Conservation (phyloP, 1,140 invertebrate species). For the Teleogryllus occipitalis region DNA sequence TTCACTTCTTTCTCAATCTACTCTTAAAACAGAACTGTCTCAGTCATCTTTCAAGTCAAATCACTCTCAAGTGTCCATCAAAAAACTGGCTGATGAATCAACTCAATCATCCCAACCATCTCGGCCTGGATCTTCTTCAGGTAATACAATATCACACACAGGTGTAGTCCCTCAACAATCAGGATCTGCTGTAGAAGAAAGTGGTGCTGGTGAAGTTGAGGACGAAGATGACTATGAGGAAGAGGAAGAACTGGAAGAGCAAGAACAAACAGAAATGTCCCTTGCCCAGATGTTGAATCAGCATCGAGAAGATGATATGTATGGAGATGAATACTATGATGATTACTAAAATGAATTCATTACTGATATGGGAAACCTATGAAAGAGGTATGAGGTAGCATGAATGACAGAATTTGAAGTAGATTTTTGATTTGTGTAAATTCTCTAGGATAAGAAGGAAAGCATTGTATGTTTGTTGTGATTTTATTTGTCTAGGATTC, state of each 20-base stretch:
- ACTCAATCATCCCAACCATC: neutral
- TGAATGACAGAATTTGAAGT: too few relatives aligned
- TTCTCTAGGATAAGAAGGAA: too few relatives aligned
- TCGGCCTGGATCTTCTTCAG: neutral
- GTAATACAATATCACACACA: neutral
- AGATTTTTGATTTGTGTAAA: too few relatives aligned
- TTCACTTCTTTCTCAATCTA: neutral
- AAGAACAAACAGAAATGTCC: conserved; percentile 12
- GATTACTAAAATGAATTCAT: neutral
- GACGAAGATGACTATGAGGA: conserved; percentile 8
- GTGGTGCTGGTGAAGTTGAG: neutral
- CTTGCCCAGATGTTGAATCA: conserved; percentile 16
- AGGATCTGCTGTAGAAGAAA: neutral
- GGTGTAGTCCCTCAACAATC: neutral
- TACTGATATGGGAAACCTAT: too few relatives aligned
- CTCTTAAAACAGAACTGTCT: neutral
- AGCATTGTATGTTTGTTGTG: too few relatives aligned
- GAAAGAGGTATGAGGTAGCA: too few relatives aligned
- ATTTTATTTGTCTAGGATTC: too few relatives aligned
- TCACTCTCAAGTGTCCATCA: neutral
- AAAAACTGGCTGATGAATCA: neutral
- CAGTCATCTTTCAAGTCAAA: neutral
- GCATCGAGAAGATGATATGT: conserved; percentile 12
- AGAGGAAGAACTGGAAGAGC: conserved; percentile 8
- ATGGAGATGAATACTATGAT: conserved; percentile 17